Conservation (phyloP, 2,113 vertebrate species). For the Ameiurus melas region DNA sequence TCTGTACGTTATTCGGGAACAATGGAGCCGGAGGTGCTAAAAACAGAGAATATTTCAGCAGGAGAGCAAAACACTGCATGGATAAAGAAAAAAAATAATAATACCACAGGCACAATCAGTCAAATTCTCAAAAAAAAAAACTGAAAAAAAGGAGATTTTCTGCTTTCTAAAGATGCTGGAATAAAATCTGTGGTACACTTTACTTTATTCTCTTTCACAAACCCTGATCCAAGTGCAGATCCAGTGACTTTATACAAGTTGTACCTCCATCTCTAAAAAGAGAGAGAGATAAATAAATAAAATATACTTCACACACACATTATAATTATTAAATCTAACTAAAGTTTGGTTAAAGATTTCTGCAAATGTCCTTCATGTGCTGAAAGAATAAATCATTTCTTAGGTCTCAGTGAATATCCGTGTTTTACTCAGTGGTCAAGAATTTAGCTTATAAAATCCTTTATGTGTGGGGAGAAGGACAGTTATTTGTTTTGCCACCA, state of each 20-base stretch:
- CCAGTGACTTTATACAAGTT: background rate
- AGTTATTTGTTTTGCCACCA: background rate
- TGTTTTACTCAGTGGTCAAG: background rate
- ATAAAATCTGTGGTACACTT: conserved; percentile 14
- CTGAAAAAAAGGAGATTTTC: background rate
- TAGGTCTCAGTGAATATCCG: background rate
- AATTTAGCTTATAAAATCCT: background rate
- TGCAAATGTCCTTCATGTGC: background rate
- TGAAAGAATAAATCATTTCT: background rate
- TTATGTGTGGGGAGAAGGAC: background rate
- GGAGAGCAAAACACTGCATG: conserved; percentile 21
- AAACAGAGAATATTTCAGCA: conserved; percentile 34
- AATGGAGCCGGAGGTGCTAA: background rate
- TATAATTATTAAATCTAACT: background rate
- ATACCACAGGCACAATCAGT: conserved; percentile 27
- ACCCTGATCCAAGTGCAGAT: background rate
- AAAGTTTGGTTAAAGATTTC: background rate
- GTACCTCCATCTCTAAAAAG: background rate
- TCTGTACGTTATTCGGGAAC: background rate
- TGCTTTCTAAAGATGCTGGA: conserved; percentile 27
- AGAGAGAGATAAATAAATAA: too few species aligned
- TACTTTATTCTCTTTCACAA: conserved; percentile 9
- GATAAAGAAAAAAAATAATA: background rate
- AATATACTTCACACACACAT: background rate
- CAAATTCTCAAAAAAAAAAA: conserved; percentile 8